phyloP scores from a whole-genome alignment of 2,113 vertebrate genomes.

The Emydocephalus ijimae region DNA sequence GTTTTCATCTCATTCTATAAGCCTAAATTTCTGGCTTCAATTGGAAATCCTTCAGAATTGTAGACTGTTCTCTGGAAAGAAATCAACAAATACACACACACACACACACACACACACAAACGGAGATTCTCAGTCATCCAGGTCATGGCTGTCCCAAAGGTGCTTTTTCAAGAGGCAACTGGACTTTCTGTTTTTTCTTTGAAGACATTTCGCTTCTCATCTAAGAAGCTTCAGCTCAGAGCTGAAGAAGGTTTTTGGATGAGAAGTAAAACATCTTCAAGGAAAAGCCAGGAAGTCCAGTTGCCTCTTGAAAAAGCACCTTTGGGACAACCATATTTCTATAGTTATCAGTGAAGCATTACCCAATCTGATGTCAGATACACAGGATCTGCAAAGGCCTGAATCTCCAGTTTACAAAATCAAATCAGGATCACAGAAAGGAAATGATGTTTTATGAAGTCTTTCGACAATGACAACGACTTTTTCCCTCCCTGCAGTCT shows the following conservation, averaged over 20 bases:
- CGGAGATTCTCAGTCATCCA: too few relatives aligned
- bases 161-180: too few relatives aligned
- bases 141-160: too few relatives aligned
- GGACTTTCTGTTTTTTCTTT: too few relatives aligned
- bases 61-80: neutral
- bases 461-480: neutral
- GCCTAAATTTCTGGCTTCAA: neutral
- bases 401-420: neutral
- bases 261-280: too few relatives aligned
- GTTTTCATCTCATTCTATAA: neutral
- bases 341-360: neutral
- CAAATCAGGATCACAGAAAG: neutral
- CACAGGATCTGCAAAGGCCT: neutral
- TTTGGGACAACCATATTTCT: neutral
- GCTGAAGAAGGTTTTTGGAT: too few relatives aligned
- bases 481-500: constrained; percentile 76
- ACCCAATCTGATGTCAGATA: neutral
- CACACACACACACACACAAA: too few relatives aligned
- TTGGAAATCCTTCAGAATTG: neutral
- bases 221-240: too few relatives aligned
- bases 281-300: too few relatives aligned
- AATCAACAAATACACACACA: too few relatives aligned
- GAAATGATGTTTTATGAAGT: neutral
- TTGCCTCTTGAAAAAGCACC: too few relatives aligned
- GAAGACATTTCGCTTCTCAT: too few relatives aligned